Base-by-base conservation (phyloP, 2,888 invertebrate species). In the Drosophila lacicola region DNA sequence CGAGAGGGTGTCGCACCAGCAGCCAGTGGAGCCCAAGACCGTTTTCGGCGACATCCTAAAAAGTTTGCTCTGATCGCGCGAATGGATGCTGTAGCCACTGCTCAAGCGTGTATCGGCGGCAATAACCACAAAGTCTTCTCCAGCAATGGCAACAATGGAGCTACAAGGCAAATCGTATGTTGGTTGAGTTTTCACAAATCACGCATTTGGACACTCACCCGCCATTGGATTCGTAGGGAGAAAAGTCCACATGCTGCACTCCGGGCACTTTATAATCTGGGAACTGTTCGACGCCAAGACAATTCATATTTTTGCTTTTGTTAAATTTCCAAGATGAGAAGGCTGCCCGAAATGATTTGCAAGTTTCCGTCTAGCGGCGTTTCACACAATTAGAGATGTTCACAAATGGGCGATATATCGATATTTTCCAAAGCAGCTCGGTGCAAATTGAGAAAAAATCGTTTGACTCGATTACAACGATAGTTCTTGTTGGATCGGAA, bases 1-100 rank as follows among this genome's bases (percentile, higher is more conserved):
- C 1, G 99, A 97, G 17, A 99, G 93, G 4, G 97, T 97, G 93
- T 99, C 99, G 90, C 99, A 98, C 97, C 99, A 99, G 92, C 99
- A 99, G 19, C 99, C 99, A 21, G 97, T 95, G 61, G 97, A 97
- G 0, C 97, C 98, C n/a, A 99, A 93, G 39, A 99, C 96, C 1
- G 98, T 98, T 51, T 94, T 95, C 1, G 95, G 93, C 0, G 98
- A 96, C 80, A 99, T 92, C 75, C 95, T 93, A 90, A 98, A 98
- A 10, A 98, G 93, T 92, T 99, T 99, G 75, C 96, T 95, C 90
- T 97, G 97, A 62, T 97, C 95, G 41, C 98, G 94, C 0, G 98
- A 96, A 89, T 97, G 96, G 89, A 99, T 98, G 4, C 96, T 95
- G 92, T 96, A 98, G 0, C 98, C 98, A 70, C 96, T 95, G 92